phyloP scores from a whole-genome alignment of 2,888 invertebrate species.

The Heliconius erato region DNA sequence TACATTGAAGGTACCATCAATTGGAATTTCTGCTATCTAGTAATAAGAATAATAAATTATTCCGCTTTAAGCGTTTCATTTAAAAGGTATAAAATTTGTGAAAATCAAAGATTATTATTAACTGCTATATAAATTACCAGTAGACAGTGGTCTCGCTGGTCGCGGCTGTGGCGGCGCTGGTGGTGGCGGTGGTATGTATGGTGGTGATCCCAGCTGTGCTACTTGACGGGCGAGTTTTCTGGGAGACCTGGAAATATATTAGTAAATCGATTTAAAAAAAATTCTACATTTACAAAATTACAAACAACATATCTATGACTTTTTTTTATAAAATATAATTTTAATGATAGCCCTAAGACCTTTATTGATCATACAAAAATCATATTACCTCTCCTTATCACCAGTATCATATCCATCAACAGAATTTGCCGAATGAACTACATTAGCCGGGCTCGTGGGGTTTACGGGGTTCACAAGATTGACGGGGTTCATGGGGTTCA shows the following conservation, averaged over 20 bases:
- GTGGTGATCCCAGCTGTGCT: conserved; percentile 77
- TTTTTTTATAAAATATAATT: too few species aligned
- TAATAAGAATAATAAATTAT: too few species aligned
- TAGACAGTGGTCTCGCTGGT: conserved; percentile 31
- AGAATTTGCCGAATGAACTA: neutral
- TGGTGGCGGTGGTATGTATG: conserved; percentile 52
- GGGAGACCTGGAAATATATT: conserved; percentile 61
- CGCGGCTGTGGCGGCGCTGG: conserved; percentile 48
- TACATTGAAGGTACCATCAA: too few species aligned
- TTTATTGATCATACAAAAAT: neutral
- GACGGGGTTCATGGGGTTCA: neutral
- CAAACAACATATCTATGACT: too few species aligned
- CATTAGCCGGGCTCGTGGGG: conserved; percentile 8
- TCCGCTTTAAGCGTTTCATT: too few species aligned
- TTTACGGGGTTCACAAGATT: neutral
- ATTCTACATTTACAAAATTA: neutral
- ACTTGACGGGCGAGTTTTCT: conserved; percentile 75
- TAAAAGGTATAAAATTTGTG: too few species aligned
- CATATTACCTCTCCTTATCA: conserved; percentile 4
- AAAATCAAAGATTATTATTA: too few species aligned
- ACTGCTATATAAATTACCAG: conserved; percentile 19
- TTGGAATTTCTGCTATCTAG: too few species aligned
- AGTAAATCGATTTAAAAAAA: neutral
- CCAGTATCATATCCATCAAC: conserved; percentile 14
- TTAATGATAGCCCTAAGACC: too few species aligned